phyloP scores from a whole-genome alignment of 2,797 vertebrate species.

The Sebastolobus alascanus region DNA sequence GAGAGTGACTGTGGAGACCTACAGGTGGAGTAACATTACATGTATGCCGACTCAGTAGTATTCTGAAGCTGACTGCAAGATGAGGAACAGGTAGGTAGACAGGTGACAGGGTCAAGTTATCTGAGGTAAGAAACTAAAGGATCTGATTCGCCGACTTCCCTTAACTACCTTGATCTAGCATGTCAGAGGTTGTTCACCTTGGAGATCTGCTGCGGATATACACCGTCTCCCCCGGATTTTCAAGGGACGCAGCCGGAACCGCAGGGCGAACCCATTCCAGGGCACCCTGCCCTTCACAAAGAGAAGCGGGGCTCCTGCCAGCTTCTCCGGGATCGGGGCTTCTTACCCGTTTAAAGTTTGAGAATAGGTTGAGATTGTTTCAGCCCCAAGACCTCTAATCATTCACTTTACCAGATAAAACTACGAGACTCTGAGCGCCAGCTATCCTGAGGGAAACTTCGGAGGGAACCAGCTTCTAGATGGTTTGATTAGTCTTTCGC shows the following conservation, averaged over 20 bases:
- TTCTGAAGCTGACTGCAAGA: neutral
- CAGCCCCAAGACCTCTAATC: constrained; percentile 6
- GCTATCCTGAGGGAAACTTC: too few relatives aligned
- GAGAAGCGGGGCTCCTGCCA: constrained; percentile 50
- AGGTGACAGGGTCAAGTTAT: neutral
- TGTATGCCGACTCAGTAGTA: neutral
- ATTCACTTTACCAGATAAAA: constrained; percentile 13
- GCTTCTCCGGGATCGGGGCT: constrained; percentile 50
- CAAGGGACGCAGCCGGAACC: constrained; percentile 53
- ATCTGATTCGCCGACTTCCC: constrained; percentile 38
- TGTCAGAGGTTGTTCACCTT: constrained; percentile 57
- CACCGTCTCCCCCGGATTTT: constrained; percentile 57
- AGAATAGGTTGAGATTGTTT: constrained; percentile 13
- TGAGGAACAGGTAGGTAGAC: neutral
- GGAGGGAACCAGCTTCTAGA: neutral
- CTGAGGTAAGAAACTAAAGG: neutral
- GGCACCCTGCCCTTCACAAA: constrained; percentile 55
- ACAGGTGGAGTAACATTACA: neutral
- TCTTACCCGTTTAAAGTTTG: too few relatives aligned
- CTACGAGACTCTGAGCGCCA: neutral
- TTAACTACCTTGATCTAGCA: constrained; percentile 52
- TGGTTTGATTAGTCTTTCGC: constrained; percentile 8
- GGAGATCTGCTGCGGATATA: constrained; percentile 57
- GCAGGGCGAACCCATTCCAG: constrained; percentile 60
- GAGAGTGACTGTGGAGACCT: neutral